These are phyloP conservation scores for Metalampra italica DNA, from an alignment of 2,888 invertebrate species.

Conservation along the genomic window DNA sequence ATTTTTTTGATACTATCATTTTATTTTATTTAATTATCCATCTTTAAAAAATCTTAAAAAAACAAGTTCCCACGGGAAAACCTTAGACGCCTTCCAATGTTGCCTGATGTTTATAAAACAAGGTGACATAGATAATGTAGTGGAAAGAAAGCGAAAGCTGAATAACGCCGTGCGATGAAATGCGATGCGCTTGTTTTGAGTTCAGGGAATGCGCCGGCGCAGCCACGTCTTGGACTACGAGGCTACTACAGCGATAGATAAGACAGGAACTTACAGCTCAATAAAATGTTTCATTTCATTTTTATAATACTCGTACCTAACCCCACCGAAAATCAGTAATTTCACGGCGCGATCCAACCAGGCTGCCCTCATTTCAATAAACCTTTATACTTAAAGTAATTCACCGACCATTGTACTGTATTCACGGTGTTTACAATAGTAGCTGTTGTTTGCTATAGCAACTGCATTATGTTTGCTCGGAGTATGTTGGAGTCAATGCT, in stretches of 20 bases:
- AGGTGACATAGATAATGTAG: neutral
- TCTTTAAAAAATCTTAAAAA: too few species aligned
- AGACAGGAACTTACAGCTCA: too few species aligned
- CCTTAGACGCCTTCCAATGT: neutral
- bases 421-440: neutral
- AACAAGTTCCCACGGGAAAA: neutral
- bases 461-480: neutral
- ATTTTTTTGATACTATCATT: too few species aligned
- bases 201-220: neutral
- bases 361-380: neutral
- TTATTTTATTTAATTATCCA: too few species aligned
- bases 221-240: neutral
- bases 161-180: neutral
- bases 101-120: conserved; percentile 1
- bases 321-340: too few species aligned
- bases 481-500: conserved; percentile 1
- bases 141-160: neutral
- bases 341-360: too few species aligned
- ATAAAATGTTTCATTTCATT: too few species aligned
- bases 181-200: neutral
- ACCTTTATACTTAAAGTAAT: neutral
- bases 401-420: too few species aligned
- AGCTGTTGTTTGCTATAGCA: neutral
- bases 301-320: too few species aligned
- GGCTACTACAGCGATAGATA: too few species aligned